These are phyloP conservation scores for Sitobion miscanthi DNA, from an alignment of 1,140 invertebrate genomes.

Conservation along the genomic window DNA sequence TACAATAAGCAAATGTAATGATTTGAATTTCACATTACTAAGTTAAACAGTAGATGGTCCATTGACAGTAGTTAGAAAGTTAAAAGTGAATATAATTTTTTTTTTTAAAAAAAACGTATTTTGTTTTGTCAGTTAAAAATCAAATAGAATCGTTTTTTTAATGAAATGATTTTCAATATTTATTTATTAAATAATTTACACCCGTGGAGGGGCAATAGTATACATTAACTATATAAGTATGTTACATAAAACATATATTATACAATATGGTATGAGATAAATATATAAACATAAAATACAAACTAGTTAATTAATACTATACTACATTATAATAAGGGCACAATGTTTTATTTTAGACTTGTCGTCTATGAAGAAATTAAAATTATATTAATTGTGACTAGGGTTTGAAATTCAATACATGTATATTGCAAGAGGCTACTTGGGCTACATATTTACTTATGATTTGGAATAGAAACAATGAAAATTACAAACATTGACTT, in stretches of 20 bases:
- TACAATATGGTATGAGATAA: background rate
- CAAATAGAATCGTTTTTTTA: background rate
- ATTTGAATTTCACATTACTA: background rate
- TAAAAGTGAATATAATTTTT: background rate
- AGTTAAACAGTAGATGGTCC: background rate
- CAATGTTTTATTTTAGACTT: background rate
- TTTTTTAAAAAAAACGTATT: background rate
- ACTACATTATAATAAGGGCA: no score
- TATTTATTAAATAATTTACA: background rate
- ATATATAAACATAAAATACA: background rate
- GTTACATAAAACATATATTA: background rate
- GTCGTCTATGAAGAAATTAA: background rate
- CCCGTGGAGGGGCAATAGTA: background rate
- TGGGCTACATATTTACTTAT: background rate
- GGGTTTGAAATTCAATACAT: background rate
- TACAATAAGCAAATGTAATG: background rate
- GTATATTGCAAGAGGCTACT: background rate
- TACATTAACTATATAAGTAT: background rate
- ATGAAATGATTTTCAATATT: background rate
- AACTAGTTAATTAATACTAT: background rate
- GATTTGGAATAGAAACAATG: background rate
- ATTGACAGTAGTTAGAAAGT: background rate
- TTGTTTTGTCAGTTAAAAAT: background rate
- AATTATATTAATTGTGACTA: background rate
- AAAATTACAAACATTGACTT: background rate